Evolutionary conservation across 2,797 vertebrate genomes (phyloP), one percentile per base, ranked within the genome.

Genomic region (Sebastes steindachneri): DNA sequence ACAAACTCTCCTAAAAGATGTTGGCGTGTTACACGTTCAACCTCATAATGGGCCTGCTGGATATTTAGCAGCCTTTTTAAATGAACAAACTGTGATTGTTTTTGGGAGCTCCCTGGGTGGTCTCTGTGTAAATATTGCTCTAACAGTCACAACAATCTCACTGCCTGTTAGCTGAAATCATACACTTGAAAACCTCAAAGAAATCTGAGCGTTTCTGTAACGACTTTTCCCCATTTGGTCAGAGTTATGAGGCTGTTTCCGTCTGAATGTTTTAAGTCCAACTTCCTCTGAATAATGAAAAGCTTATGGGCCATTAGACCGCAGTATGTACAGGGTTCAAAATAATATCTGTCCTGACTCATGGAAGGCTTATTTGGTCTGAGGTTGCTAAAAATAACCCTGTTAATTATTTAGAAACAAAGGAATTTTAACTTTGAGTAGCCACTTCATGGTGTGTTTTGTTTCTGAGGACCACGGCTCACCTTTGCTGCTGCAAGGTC

Each of bases 51-150:
- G 80, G 74, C 72, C 54, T 62, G 55, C 57, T 81, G 45, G 68
- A 78, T 90, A 79, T 88, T 84, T 79, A 68, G 64, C 68, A 79
- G 71, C 64, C 67, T 2, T 86, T 91, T 89, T 76, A 71, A 76
- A 83, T 79, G 84, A 77, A 83, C 77, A 83, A 89, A 87, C 84
- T 68, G 45, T 74, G 82, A 79, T 86, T 92, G 84, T 92, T 92
- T 19, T 83, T 86, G 68, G 66, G 58, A 72, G 77, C 78, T n/a
- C 31, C 5, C 73, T 92, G 91, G 90, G 92, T 94, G 94, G 93
- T 91, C 90, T 87, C 73, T 72, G 55, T 75, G 72, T 92, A 91
- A 93, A 94, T 83, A 89, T 89, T 88, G 51, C 82, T 86, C 76
- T 41, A 73, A 75, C 79, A 68, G 84, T 82, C 85, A 85, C 86